Conservation (phyloP, 2,797 vertebrate species). For the Limosa lapponica region DNA sequence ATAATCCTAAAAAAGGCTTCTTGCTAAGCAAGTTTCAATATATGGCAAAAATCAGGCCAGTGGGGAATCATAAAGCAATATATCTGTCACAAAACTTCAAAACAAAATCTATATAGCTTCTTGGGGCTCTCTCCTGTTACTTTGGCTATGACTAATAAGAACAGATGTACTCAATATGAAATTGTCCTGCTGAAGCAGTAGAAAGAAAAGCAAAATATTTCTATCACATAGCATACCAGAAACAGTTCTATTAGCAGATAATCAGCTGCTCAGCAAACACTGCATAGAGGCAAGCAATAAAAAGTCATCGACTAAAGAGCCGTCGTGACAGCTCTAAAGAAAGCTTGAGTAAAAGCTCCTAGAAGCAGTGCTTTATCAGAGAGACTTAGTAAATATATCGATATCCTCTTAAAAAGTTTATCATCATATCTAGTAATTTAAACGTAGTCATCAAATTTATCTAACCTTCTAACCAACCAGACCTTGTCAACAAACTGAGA, state of each 20-base stretch:
- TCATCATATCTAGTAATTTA: not conserved
- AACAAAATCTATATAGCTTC: not conserved
- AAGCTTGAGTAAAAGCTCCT: conserved; percentile 27
- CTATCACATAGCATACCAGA: not conserved
- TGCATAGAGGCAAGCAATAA: conserved; percentile 32
- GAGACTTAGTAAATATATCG: not conserved
- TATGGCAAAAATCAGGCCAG: conserved; percentile 1
- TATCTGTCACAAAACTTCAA: not conserved
- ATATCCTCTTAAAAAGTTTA: not conserved
- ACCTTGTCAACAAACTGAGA: not conserved
- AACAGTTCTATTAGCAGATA: conserved; percentile 8
- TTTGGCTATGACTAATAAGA: conserved; percentile 21
- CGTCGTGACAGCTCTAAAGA: conserved; percentile 20
- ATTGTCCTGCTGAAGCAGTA: not conserved
- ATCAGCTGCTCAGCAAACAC: conserved; percentile 32
- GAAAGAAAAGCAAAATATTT: conserved; percentile 39
- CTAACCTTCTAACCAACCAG: not conserved
- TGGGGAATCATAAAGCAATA: not conserved
- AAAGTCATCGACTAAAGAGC: conserved; percentile 27
- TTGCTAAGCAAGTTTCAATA: conserved; percentile 1
- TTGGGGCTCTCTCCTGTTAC: not conserved
- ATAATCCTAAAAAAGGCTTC: not conserved
- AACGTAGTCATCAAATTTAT: not conserved
- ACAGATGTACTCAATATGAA: conserved; percentile 21
- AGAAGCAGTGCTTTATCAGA: not conserved